Conservation (phyloP, 2,797 vertebrate species). For the Pangasius mekongensis region DNA sequence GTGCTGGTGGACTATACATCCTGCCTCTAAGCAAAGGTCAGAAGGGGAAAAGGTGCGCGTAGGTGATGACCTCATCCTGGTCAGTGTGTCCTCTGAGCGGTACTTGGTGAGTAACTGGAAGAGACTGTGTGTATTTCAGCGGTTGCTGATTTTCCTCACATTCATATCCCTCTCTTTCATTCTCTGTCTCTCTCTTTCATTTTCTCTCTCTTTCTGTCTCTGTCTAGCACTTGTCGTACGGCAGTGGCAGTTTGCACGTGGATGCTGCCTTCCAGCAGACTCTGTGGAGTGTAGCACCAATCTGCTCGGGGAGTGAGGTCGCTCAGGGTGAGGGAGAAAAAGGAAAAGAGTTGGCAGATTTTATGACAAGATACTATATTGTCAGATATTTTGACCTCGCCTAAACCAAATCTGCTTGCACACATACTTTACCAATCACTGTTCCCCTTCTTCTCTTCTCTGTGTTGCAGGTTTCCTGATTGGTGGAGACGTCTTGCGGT, state of each 20-base stretch:
- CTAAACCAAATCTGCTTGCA: background rate
- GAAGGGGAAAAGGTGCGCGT: constrained; percentile 96
- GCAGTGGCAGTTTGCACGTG: constrained; percentile 86
- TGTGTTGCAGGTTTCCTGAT: constrained; percentile 86
- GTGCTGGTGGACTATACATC: constrained; percentile 98
- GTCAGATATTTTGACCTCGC: background rate
- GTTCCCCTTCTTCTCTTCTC: background rate
- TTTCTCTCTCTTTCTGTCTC: background rate
- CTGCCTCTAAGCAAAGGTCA: constrained; percentile 94
- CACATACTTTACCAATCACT: background rate
- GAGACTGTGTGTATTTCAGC: background rate
- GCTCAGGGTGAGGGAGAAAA: constrained; percentile 84
- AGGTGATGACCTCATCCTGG: constrained; percentile 94
- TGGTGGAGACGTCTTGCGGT: constrained; percentile 90
- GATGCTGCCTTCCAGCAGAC: constrained; percentile 97
- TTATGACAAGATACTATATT: background rate
- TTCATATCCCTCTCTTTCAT: background rate
- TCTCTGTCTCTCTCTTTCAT: constrained; percentile 14
- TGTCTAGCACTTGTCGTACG: constrained; percentile 89
- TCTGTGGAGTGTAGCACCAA: constrained; percentile 93
- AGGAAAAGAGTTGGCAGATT: background rate
- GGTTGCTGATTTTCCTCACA: background rate
- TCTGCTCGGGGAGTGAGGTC: constrained; percentile 95
- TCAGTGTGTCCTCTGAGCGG: constrained; percentile 93
- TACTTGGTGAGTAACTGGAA: constrained; percentile 85